Evolutionary conservation across 2,888 invertebrate genomes (phyloP), one percentile per base, ranked within the genome.

Genomic region (Hermaeophaga mercurialis): DNA sequence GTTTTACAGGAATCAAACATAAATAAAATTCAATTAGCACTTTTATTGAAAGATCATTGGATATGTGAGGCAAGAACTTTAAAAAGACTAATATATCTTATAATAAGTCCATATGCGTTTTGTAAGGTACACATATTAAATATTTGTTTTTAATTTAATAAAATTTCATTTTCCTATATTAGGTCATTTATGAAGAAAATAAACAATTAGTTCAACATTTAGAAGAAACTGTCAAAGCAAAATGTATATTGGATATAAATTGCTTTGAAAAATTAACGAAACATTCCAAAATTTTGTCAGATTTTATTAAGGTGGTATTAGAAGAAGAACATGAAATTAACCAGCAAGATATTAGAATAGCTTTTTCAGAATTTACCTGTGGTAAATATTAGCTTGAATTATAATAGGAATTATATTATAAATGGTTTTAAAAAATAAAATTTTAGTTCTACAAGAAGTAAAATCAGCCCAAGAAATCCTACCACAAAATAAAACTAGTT

Each of bases 81-180:
- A 47, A 80, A 82, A 59, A 77, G 81, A 54, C 79, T 80, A 36
- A 82, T 89, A 31, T 85, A 85, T 74, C 73, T 84, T 39, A 85
- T 89, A 56, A 85, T 88, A 3, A 88, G 89, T 73, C 86, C 88
- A 0, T 80, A 82, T 49, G 87, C 87, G 19, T 88, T 87, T 74
- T 82, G 84, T 64, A 84, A 86, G 77, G 88, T 88, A 73, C 53
- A 24, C n/a, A n/a, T 8, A 18, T 45, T 17, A 52, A 18, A 48
- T 19, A 11, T 2, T 24, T 15, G 17, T 5, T n/a, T 11, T 18
- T 43, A 41, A 17, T 28, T n/a, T 3, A 14, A 12, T 9, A 36
- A 31, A 28, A 46, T 31, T 54, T 45, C 15, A 34, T 58, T 38
- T 36, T 22, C 22, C 6, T 22, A 6, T 24, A 15, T 22, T n/a